A percentile compares a stretch with the other conserved stretches of the same genome.
Conservation (phyloP, 2,113 vertebrate species). For the Egretta garzetta region DNA sequence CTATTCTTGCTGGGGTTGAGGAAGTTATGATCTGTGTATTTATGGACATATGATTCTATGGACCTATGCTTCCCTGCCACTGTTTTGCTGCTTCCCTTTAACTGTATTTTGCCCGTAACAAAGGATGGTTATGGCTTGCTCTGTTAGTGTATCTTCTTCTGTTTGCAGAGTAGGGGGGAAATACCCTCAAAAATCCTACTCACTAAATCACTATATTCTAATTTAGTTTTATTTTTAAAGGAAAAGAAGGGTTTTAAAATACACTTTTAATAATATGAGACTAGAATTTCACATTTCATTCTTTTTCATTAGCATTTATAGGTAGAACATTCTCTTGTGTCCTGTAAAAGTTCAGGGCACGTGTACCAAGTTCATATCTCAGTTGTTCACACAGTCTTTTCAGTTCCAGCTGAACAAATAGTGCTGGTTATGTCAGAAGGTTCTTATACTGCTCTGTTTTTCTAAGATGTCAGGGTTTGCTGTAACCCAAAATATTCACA, state of each 20-base stretch:
- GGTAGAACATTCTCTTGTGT: background rate
- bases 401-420: conserved; percentile 39
- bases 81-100: background rate
- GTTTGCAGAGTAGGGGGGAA: background rate
- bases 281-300: background rate
- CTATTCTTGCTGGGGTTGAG: background rate
- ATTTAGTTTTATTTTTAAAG: background rate
- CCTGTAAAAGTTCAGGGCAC: background rate
- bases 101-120: background rate
- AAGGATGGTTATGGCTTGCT: background rate
- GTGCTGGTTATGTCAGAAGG: background rate
- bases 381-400: background rate
- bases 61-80: background rate
- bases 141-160: background rate
- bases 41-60: background rate
- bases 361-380: background rate
- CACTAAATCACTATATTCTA: background rate
- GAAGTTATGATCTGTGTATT: background rate
- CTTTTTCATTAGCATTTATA: background rate
- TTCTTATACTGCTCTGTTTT: background rate
- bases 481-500: background rate
- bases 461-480: background rate
- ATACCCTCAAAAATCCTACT: background rate
- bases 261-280: background rate
- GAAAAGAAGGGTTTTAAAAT: background rate